phyloP scores from a whole-genome alignment of 2,797 vertebrate genomes.

The Esox lucius region DNA sequence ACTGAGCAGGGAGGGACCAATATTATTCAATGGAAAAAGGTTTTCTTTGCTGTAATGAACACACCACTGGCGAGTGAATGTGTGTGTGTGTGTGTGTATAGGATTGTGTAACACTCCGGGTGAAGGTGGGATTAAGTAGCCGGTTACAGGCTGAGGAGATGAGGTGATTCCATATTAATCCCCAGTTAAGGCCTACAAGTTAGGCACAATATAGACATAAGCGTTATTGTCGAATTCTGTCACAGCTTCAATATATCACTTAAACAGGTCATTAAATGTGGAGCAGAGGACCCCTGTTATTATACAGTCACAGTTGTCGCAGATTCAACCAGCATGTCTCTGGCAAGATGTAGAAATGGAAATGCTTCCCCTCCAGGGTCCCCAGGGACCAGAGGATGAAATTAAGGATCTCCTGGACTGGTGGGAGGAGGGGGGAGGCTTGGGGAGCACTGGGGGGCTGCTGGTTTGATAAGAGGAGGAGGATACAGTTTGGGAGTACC shows the following conservation, averaged over 20 bases:
- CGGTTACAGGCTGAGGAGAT: background rate
- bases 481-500: too few relatives aligned
- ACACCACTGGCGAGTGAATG: background rate
- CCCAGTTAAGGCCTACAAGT: background rate
- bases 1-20: too few relatives aligned
- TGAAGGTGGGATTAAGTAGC: background rate
- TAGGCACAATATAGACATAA: background rate
- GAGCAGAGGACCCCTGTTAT: background rate
- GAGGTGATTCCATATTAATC: background rate
- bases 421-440: too few relatives aligned
- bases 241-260: background rate
- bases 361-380: too few relatives aligned
- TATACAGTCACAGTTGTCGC: background rate
- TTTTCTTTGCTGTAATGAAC: too few relatives aligned
- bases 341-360: too few relatives aligned
- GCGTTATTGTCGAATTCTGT: background rate
- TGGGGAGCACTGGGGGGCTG: too few relatives aligned
- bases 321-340: background rate
- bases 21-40: background rate
- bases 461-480: too few relatives aligned
- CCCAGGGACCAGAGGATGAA: too few relatives aligned
- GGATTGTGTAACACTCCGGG: background rate
- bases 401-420: too few relatives aligned
- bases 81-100: background rate
- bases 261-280: background rate